Evolutionary conservation across 2,888 invertebrate species (phyloP), one percentile per base, ranked within the genome.

Genomic region (Biston betularia): DNA sequence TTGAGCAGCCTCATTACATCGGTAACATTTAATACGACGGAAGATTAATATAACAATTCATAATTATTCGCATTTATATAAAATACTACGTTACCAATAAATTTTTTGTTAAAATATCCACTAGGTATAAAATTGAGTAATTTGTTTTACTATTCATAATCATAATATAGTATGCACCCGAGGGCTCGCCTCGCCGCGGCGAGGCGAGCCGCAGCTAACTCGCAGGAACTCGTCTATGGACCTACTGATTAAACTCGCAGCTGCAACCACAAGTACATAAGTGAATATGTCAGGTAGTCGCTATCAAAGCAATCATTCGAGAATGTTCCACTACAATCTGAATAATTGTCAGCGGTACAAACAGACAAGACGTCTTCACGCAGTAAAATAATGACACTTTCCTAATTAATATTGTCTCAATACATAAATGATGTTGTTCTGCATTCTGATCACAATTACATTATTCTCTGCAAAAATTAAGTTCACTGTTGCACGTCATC

Each of bases 121-220:
- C 15, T 44, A 52, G 7, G 40, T 59, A 60, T 60, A 60, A 60
- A 60, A 60, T 53, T 45, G 44, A 60, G 45, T 45, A 60, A 60
- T 60, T 11, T 42, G n/a, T 12, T 33, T 42, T 54, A 24, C 12
- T 9, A 33, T 15, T 35, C 15, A 53, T 15, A 24, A 24, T 24
- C n/a, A n/a, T n/a, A n/a, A n/a, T n/a, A n/a, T n/a, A n/a, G n/a
- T 24, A 24, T 24, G 24, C 3, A 24, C 24, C 24, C 24, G 24
- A 24, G 24, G 24, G 24, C 24, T 3, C n/a, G n/a, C n/a, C n/a
- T n/a, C n/a, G n/a, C n/a, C n/a, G 24, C 3, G 24, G 24, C 24
- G 1, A 1, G 24, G 24, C 24, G 24, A 24, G 24, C 24, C 3
- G 24, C 24, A 24, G 24, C 24, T 24, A 24, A 3, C 24, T 1